Base-by-base conservation (phyloP, 2,888 invertebrate genomes). In the Cyrtodaria siliqua region DNA sequence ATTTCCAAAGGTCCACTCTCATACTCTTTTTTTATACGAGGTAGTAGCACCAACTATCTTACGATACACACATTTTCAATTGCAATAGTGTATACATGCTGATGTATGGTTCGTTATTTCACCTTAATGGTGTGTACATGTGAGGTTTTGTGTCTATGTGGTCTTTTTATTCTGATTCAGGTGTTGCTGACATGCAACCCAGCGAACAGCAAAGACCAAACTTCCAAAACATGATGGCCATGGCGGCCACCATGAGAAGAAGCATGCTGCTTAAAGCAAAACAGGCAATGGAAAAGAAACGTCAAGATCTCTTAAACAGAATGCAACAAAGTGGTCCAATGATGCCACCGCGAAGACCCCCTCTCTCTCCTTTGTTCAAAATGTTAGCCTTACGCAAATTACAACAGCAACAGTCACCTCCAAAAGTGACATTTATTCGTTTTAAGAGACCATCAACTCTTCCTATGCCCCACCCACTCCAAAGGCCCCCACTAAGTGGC, bases 221-320 rank as follows among this genome's bases (percentile, higher is more conserved):
- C 14, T 44, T 9, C 12, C 33, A 33, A 12, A 29, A 59, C 14
- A 64, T 71, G 57, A 72, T 76, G 70, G 24, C 66, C 12, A 69
- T 76, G 52, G 80, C 76, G 2, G 50, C 80, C 3, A 60, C 47
- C 9, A 61, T 80, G 66, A 33, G 73, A 24, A 52, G 67, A 24
- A 56, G 68, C 1, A 80, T 80, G 80, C 53, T 29, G 53, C 47
- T 61, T 61, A 49, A 55, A 55, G 70, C 70, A 3, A 64, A 62
- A 40, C 24, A 76, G n/a, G 59, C 49, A 14, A 76, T 80, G 73
- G 42, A 53, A 23, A 49, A 56, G 18, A 53, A 69, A 14, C 72
- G 64, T 18, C 33, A 47, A 29, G 12, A 2, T 27, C 6, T 18
- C n/a, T 18, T 23, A 4, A 16, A 14, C 44, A 49, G 44, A 24